Conservation (phyloP, 2,113 vertebrate species). For the Pachypanchax playfairii region DNA sequence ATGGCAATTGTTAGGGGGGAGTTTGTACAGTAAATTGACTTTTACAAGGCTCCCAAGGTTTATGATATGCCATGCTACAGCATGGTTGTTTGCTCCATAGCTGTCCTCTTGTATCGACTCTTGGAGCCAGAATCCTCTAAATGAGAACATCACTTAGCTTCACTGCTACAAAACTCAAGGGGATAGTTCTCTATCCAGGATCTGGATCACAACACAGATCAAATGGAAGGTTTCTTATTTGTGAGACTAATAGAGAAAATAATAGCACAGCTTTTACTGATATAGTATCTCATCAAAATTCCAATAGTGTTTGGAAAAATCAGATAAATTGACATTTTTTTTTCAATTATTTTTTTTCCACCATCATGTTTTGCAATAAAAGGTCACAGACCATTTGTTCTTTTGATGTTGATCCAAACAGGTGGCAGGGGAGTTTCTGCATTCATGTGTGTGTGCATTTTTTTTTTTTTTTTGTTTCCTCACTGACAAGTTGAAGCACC, state of each 20-base stretch:
- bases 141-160: conserved; percentile 69
- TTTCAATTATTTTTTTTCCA: neutral
- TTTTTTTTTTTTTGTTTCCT: neutral
- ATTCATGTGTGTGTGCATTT: neutral
- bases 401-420: conserved; percentile 31
- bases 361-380: conserved; percentile 26
- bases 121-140: conserved; percentile 43
- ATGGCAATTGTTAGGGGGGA: conserved; percentile 36
- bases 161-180: conserved; percentile 61
- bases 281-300: conserved; percentile 50
- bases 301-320: conserved; percentile 28
- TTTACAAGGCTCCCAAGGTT: conserved; percentile 64
- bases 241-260: conserved; percentile 58
- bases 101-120: conserved; percentile 47
- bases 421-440: neutral
- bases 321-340: neutral
- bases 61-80: conserved; percentile 47
- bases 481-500: conserved; percentile 3
- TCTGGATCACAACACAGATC: conserved; percentile 69
- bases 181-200: conserved; percentile 73
- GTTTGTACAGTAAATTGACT: conserved; percentile 67
- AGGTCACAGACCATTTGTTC: conserved; percentile 29
- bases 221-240: conserved; percentile 49
- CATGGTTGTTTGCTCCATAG: conserved; percentile 44
- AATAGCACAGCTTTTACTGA: conserved; percentile 37